These are phyloP conservation scores for Takifugu flavidus DNA, from an alignment of 2,113 vertebrate genomes.

Conservation along the genomic window DNA sequence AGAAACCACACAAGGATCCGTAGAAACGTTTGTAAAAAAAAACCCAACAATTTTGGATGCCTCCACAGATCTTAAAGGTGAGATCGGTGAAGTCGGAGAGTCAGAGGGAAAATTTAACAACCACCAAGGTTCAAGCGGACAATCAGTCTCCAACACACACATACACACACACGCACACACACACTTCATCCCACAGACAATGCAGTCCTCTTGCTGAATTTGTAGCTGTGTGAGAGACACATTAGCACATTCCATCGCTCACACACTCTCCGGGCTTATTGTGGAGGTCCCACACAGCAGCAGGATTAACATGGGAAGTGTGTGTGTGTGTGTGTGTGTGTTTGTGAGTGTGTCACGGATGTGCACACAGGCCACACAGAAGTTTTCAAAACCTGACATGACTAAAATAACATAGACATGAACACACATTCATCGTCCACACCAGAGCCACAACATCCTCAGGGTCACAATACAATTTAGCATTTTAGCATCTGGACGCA, in stretches of 20 bases:
- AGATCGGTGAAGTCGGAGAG: no score
- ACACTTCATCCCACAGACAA: not conserved
- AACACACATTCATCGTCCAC: constrained; percentile 10
- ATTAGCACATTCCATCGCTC: constrained; percentile 23
- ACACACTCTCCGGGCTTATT: constrained; percentile 18
- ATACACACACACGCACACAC: constrained; percentile 5
- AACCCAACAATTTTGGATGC: no score
- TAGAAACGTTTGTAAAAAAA: no score
- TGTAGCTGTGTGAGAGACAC: constrained; percentile 7
- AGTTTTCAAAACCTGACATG: constrained; percentile 44
- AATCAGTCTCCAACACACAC: no score
- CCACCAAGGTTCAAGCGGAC: no score
- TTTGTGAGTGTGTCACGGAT: constrained; percentile 55
- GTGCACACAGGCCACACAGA: constrained; percentile 32
- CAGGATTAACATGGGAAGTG: constrained; percentile 54
- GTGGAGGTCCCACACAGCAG: constrained; percentile 35
- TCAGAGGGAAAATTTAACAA: no score
- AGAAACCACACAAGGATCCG: no score
- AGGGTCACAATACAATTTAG: no score
- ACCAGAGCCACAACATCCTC: not conserved
- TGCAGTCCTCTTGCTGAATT: no score
- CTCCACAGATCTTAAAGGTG: no score
- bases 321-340: constrained; percentile 52
- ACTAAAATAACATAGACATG: constrained; percentile 38
- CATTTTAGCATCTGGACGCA: no score